phyloP scores from a whole-genome alignment of 2,113 vertebrate species.

The Bubo bubo region DNA sequence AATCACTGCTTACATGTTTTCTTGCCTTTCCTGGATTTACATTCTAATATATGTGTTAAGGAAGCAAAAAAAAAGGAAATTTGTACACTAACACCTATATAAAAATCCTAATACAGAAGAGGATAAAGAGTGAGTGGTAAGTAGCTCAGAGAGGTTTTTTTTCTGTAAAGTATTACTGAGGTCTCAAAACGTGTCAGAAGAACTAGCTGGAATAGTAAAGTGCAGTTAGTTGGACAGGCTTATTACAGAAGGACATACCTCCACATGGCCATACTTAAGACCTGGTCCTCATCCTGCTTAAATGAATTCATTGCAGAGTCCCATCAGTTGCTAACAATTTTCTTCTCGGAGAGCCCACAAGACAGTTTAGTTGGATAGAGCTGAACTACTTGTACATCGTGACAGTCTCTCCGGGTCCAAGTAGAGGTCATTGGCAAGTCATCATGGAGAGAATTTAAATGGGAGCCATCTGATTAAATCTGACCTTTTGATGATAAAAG shows the following conservation, averaged over 20 bases:
- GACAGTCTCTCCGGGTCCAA: neutral
- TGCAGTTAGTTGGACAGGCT: neutral
- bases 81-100: too few relatives aligned
- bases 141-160: neutral
- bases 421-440: neutral
- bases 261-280: neutral
- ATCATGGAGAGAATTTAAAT: neutral
- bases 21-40: neutral
- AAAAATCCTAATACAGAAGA: neutral
- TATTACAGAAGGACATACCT: neutral
- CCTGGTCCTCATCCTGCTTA: neutral
- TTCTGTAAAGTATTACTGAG: neutral
- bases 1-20: neutral
- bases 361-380: neutral
- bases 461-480: neutral
- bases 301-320: neutral
- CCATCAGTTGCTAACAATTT: neutral
- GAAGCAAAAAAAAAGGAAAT: neutral
- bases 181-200: neutral
- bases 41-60: neutral
- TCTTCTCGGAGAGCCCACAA: neutral
- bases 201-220: neutral
- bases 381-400: neutral
- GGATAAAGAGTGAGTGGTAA: neutral
- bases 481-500: slow-evolving; percentile 14